Percentiles rank a stretch among this genome's conserved stretches.
These are phyloP conservation scores for Petaurus breviceps DNA, from an alignment of 2,113 vertebrate species.

Conservation along the genomic window DNA sequence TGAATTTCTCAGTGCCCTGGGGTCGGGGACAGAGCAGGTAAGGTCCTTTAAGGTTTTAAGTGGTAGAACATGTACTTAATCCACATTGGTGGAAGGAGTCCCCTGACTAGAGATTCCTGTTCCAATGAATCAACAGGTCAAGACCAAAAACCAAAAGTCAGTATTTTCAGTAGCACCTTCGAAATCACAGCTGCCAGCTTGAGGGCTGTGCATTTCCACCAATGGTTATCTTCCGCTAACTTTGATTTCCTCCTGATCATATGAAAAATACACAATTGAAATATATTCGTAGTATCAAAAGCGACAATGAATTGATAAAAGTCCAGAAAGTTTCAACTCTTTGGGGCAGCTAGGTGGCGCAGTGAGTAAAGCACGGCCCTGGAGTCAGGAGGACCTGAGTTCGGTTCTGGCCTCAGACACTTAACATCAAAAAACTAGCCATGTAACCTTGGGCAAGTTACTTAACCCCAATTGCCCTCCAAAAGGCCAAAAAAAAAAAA, in stretches of 20 bases:
- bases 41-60: not conserved
- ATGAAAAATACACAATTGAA: not conserved
- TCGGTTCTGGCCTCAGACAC: no score
- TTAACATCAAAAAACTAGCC: no score
- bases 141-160: not conserved
- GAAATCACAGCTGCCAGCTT: not conserved
- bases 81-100: not conserved
- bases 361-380: no score
- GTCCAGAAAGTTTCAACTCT: slow-evolving; percentile 20
- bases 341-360: no score
- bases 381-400: no score
- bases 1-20: not conserved
- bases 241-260: not conserved
- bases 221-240: not conserved
- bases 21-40: not conserved
- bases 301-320: not conserved
- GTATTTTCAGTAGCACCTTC: not conserved
- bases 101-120: not conserved
- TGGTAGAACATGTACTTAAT: not conserved
- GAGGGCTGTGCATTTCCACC: not conserved
- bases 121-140: not conserved
- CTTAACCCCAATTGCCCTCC: no score
- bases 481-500: no score
- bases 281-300: not conserved
- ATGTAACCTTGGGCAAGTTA: no score